These are phyloP conservation scores for Paramisgurnus dabryanus DNA, from an alignment of 2,113 vertebrate genomes.

Conservation along the genomic window DNA sequence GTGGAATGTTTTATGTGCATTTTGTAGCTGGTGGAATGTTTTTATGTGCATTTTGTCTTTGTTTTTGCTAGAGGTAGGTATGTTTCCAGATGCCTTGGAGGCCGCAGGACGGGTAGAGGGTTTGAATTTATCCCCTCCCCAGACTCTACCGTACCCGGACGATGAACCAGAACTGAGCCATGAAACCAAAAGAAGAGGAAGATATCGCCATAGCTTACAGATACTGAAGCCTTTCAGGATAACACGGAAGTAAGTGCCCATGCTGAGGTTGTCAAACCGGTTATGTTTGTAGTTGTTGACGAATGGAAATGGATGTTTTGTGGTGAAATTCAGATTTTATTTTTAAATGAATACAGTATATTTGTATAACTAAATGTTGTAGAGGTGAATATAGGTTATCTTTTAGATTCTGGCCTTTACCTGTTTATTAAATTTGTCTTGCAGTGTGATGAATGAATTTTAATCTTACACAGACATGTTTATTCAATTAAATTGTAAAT, in stretches of 20 bases:
- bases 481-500: too few species aligned
- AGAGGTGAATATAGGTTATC: neutral
- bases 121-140: slow-evolving; percentile 68
- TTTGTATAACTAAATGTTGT: neutral
- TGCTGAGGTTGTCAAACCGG: neutral
- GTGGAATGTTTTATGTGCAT: neutral
- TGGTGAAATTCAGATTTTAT: neutral
- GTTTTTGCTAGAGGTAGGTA: slow-evolving; percentile 55
- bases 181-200: slow-evolving; percentile 64
- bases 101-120: slow-evolving; percentile 69
- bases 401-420: neutral
- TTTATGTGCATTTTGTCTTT: slow-evolving; percentile 14
- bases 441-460: too few species aligned
- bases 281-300: neutral
- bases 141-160: slow-evolving; percentile 59
- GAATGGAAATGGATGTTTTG: neutral
- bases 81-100: slow-evolving; percentile 74
- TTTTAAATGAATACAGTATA: too few species aligned
- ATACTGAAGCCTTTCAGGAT: slow-evolving; percentile 81
- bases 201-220: slow-evolving; percentile 77
- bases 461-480: too few species aligned
- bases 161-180: slow-evolving; percentile 52
- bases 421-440: too few species aligned
- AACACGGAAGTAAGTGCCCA: slow-evolving; percentile 75
- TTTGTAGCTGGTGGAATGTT: neutral